Base-by-base conservation (phyloP, 2,797 vertebrate species). In the Pipistrellus pipistrellus region DNA sequence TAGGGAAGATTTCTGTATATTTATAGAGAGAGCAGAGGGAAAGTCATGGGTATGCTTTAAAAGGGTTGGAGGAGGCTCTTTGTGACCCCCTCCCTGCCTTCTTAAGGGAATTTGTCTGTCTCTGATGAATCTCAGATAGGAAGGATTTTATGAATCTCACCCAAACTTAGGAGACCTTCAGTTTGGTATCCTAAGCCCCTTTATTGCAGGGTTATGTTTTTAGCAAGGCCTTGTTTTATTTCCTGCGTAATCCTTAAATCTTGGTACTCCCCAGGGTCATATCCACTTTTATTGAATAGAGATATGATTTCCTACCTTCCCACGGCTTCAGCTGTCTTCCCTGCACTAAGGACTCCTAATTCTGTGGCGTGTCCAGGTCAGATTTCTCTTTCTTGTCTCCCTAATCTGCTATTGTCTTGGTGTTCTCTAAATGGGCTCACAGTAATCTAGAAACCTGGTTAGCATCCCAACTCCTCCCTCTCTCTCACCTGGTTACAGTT, bases 141-240 rank as follows among this genome's bases (percentile, higher is more conserved):
- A 88, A 85, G 81, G 23, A 85, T 13, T 32, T 69, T 69, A 66
- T 85, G 78, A 44, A 41, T 69, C 69, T 82, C 41, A 66, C 46
- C 62, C 20, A 77, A 32, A 84, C 72, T 27, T 30, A 14, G 46
- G 55, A 66, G 32, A 71, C 46, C 53, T 55, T 38, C 20, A 59
- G 30, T 64, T 85, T 93, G 81, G 64, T n/a, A 21, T 77, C 27
- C 13, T 57, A 55, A 88, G 73, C 27, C 81, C 59, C 77, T 90
- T 92, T 57, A 53, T 66, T 38, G 4, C 38, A 69, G 53, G 75
- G 18, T 57, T 92, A 59, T 62, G 23, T 90, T 94, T 94, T 86
- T 72, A 64, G 41, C 53, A 75, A 84, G 90, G 25, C 76, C 69
- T 48, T 53, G 3, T 71, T 95, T 57, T 80, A 62, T 85, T 95